Conservation (phyloP, 2,888 invertebrate species). For the Microplitis deprimator region DNA sequence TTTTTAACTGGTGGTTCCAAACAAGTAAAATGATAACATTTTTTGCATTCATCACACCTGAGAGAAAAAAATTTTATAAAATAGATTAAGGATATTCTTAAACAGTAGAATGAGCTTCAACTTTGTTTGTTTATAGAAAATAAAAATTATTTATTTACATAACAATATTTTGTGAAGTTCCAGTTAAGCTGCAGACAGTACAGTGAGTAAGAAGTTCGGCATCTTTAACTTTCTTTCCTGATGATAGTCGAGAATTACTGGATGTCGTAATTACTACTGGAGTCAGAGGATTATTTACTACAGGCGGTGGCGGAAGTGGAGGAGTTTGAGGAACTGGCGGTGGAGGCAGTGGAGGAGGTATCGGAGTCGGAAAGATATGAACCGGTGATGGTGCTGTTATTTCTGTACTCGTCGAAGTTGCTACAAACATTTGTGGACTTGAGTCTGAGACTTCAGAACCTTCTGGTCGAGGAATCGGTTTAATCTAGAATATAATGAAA, state of each 20-base stretch:
- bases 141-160: slow-evolving; percentile 72
- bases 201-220: slow-evolving; percentile 75
- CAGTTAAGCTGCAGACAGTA: slow-evolving; percentile 78
- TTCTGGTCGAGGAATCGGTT: slow-evolving; percentile 84
- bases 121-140: background rate
- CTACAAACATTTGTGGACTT: slow-evolving; percentile 82
- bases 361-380: slow-evolving; percentile 52
- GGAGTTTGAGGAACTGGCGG: slow-evolving; percentile 56
- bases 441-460: slow-evolving; percentile 77
- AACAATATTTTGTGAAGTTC: slow-evolving; percentile 79
- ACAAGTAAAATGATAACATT: slow-evolving; percentile 93
- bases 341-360: slow-evolving; percentile 55
- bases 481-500: slow-evolving; percentile 74
- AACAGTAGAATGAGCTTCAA: background rate
- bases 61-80: slow-evolving; percentile 36
- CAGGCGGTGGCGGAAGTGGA: slow-evolving; percentile 41
- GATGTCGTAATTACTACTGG: slow-evolving; percentile 49
- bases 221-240: slow-evolving; percentile 66
- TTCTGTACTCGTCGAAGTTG: slow-evolving; percentile 68
- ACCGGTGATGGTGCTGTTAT: slow-evolving; percentile 63
- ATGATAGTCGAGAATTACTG: slow-evolving; percentile 53
- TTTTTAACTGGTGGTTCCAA: slow-evolving; percentile 94
- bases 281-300: slow-evolving; percentile 45
- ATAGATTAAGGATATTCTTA: too few relatives aligned
- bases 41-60: slow-evolving; percentile 93